Evolutionary conservation across 2,797 vertebrate species (phyloP).

Genomic region (Macrochelys suwanniensis): DNA sequence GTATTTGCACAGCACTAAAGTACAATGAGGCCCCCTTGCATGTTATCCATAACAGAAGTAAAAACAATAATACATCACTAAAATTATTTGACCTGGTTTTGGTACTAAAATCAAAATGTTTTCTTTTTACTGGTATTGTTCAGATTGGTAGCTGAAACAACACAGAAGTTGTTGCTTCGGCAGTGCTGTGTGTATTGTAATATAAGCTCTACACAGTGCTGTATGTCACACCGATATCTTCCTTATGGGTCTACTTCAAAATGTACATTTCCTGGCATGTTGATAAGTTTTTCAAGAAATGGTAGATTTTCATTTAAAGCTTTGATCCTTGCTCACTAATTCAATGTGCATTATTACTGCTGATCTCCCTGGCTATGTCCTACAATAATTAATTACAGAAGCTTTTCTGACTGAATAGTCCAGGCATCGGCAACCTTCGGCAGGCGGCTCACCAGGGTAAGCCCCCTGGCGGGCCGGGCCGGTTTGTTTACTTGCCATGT

Average conservation of each 20-base stretch:
- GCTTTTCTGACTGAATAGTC: fast-evolving
- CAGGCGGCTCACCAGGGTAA: too few species aligned
- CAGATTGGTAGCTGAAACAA: not conserved
- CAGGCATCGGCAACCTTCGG: too few species aligned
- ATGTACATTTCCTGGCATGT: fast-evolving
- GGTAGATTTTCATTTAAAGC: not conserved
- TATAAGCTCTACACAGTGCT: not conserved
- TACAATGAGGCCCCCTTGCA: not conserved
- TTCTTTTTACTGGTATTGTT: not conserved
- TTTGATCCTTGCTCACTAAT: not conserved
- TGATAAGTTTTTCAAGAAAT: not conserved
- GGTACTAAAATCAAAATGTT: not conserved
- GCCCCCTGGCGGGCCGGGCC: too few species aligned
- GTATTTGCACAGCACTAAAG: not conserved
- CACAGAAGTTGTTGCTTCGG: not conserved
- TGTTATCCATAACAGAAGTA: not conserved
- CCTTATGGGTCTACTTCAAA: not conserved
- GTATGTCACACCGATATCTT: not conserved
- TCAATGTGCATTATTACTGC: not conserved
- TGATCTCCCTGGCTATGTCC: not conserved
- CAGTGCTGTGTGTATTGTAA: not conserved
- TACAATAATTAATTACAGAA: not conserved
- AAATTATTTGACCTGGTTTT: not conserved
- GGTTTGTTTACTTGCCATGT: too few species aligned
- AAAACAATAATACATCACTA: not conserved